phyloP scores from a whole-genome alignment of 1,140 invertebrate species.

The Brachionus manjavacas region DNA sequence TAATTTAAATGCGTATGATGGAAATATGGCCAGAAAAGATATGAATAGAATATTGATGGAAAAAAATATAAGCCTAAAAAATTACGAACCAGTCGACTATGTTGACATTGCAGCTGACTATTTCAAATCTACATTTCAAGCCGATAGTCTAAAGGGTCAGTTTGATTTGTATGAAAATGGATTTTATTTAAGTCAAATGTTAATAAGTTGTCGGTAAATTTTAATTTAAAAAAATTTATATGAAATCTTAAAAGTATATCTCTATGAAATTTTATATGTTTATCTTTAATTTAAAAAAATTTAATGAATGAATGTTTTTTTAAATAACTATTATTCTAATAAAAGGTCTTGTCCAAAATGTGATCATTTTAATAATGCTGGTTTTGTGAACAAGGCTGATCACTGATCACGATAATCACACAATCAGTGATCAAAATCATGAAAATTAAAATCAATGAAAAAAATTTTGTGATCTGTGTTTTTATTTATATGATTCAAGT shows the following conservation, averaged over 20 bases:
- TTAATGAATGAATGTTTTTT: not conserved
- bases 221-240: not conserved
- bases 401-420: too few species aligned
- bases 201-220: constrained; percentile 30
- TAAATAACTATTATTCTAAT: too few species aligned
- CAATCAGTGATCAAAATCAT: too few species aligned
- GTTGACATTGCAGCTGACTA: not conserved
- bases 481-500: too few species aligned
- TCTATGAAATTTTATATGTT: not conserved
- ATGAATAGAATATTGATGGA: not conserved
- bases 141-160: not conserved
- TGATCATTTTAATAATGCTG: too few species aligned
- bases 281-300: not conserved
- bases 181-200: constrained; percentile 24
- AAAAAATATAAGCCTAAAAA: not conserved
- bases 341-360: too few species aligned
- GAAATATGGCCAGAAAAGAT: not conserved
- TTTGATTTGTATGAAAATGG: not conserved
- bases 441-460: too few species aligned
- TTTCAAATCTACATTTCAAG: not conserved
- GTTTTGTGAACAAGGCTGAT: too few species aligned
- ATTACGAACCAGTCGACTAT: not conserved
- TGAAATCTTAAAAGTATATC: not conserved
- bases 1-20: constrained; percentile 26
- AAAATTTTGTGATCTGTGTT: too few species aligned